phyloP scores from a whole-genome alignment of 1,140 invertebrate species.

The Brachionus koreanus region DNA sequence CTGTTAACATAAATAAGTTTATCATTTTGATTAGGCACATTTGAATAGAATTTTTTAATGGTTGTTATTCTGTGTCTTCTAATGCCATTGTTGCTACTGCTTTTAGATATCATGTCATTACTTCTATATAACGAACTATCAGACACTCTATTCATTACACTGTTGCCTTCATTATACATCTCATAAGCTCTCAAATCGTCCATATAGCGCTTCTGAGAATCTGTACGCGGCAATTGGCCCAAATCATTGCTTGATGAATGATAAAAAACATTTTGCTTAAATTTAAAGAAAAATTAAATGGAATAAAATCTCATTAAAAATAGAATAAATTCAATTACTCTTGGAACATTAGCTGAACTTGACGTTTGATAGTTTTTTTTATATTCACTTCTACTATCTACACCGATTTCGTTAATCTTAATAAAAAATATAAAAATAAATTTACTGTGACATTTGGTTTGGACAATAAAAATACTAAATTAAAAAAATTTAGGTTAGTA shows the following conservation, averaged over 20 bases:
- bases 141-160: not conserved
- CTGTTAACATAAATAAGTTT: not conserved
- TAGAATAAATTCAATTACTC: not conserved
- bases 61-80: constrained; percentile 12
- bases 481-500: not conserved
- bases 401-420: constrained; percentile 10
- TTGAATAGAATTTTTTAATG: constrained; percentile 16
- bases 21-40: constrained; percentile 14
- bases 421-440: not conserved
- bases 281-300: not conserved
- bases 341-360: constrained; percentile 8
- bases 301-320: not conserved
- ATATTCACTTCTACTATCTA: not conserved
- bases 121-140: constrained; percentile 7
- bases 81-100: constrained; percentile 19
- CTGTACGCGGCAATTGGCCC: not conserved
- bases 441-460: not conserved
- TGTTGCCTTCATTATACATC: constrained; percentile 13
- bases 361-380: constrained; percentile 17
- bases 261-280: not conserved
- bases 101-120: constrained; percentile 7
- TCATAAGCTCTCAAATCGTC: constrained; percentile 34
- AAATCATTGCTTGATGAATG: constrained; percentile 23
- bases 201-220: constrained; percentile 7
- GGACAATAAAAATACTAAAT: not conserved